phyloP scores from a whole-genome alignment of 2,113 vertebrate species.

The Leucoraja erinaceus region DNA sequence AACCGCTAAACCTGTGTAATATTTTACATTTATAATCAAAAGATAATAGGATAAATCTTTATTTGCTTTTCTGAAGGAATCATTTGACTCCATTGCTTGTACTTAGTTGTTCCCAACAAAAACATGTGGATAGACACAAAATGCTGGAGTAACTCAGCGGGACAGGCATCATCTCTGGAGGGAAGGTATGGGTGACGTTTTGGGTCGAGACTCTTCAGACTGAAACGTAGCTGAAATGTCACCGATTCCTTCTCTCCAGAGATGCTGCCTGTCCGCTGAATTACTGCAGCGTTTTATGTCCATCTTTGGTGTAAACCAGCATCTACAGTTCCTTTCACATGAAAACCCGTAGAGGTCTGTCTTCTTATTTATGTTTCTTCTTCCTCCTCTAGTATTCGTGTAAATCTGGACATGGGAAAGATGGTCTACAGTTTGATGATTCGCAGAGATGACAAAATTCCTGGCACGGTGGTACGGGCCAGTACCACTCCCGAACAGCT shows the following conservation, averaged over 20 bases:
- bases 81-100: not conserved
- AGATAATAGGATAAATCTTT: not conserved
- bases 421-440: slow-evolving; percentile 99
- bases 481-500: slow-evolving; percentile 95
- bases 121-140: not conserved
- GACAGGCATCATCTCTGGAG: too few relatives aligned
- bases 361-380: not conserved
- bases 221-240: too few relatives aligned
- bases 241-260: too few relatives aligned
- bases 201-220: too few relatives aligned
- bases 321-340: too few relatives aligned
- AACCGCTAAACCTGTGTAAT: not conserved
- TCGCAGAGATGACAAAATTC: slow-evolving; percentile 87
- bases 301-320: too few relatives aligned
- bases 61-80: not conserved
- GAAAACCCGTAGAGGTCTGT: not conserved
- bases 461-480: slow-evolving; percentile 84
- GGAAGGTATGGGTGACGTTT: too few relatives aligned
- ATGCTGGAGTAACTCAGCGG: too few relatives aligned
- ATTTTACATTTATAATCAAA: not conserved
- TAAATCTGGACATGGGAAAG: slow-evolving; percentile 97
- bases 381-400: slow-evolving; percentile 66
- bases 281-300: too few relatives aligned
- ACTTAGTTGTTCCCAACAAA: not conserved
- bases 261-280: too few relatives aligned